Percentiles rank a stretch among this genome's conserved stretches.
These are phyloP conservation scores for Tanypteryx hageni DNA, from an alignment of 2,888 invertebrate species.

Conservation along the genomic window DNA sequence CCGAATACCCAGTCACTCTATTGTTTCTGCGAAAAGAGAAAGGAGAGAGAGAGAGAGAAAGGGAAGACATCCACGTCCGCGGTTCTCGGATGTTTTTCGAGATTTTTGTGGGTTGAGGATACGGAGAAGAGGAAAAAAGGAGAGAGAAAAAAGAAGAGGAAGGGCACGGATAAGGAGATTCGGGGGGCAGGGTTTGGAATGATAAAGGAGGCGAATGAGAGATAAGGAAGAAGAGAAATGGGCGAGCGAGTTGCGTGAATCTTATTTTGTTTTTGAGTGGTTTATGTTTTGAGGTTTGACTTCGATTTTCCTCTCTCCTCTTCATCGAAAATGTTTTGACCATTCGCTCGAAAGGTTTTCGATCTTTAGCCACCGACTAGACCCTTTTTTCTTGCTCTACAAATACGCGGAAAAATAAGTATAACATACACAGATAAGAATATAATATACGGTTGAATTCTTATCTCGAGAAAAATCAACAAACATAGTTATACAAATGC, in stretches of 20 bases:
- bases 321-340: no score
- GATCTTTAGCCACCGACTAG: no score
- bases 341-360: no score
- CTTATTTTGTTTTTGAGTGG: no score
- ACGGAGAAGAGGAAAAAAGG: neutral
- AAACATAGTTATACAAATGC: no score
- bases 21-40: neutral
- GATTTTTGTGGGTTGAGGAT: neutral
- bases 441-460: no score
- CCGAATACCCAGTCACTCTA: constrained; percentile 9
- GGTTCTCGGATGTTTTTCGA: neutral
- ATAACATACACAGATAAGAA: no score
- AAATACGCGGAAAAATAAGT: no score
- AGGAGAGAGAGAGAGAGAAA: neutral
- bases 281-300: neutral
- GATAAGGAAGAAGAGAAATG: neutral
- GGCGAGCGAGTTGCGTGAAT: neutral
- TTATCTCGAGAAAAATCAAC: no score
- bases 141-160: neutral
- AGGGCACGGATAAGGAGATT: neutral
- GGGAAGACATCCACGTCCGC: neutral
- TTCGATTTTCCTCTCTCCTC: neutral
- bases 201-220: neutral
- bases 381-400: no score
- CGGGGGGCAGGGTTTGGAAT: neutral